These are phyloP conservation scores for Hippocampus kuda DNA, from an alignment of 2,797 vertebrate species.

Conservation along the genomic window DNA sequence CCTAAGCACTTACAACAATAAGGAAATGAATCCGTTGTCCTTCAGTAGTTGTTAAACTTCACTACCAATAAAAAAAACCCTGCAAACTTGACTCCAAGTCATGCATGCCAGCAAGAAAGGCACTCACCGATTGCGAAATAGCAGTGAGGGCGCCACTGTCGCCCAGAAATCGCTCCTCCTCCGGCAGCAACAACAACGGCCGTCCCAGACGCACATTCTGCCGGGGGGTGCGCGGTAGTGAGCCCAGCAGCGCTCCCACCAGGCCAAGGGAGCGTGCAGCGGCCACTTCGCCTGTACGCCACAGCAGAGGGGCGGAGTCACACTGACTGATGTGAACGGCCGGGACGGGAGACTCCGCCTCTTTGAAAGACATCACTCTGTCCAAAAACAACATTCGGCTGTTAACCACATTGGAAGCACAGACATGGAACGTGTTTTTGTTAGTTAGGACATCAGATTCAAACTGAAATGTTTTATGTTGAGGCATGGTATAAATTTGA, in stretches of 20 bases:
- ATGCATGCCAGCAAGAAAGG: background rate
- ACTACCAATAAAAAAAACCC: background rate
- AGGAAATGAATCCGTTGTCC: too few relatives aligned
- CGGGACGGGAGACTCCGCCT: background rate
- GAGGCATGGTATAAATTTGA: too few relatives aligned
- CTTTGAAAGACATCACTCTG: background rate
- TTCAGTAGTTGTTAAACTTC: too few relatives aligned
- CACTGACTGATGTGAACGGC: conserved; percentile 38
- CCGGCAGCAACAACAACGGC: conserved; percentile 72
- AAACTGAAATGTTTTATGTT: background rate
- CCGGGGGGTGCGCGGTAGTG: conserved; percentile 74
- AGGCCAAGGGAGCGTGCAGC: conserved; percentile 54
- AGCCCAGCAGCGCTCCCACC: conserved; percentile 71
- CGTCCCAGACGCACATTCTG: conserved; percentile 77
- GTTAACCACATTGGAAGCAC: background rate
- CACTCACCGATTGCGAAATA: background rate
- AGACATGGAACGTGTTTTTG: background rate
- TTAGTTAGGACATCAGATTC: background rate
- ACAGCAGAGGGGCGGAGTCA: conserved; percentile 63
- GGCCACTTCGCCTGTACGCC: conserved; percentile 64
- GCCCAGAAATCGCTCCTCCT: conserved; percentile 69
- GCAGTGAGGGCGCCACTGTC: conserved; percentile 31
- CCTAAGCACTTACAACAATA: too few relatives aligned
- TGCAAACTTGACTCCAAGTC: background rate
- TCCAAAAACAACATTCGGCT: background rate